Percentiles rank a stretch among this genome's conserved stretches.
Conservation (phyloP, 2,888 invertebrate genomes). For the Odontothrips loti region DNA sequence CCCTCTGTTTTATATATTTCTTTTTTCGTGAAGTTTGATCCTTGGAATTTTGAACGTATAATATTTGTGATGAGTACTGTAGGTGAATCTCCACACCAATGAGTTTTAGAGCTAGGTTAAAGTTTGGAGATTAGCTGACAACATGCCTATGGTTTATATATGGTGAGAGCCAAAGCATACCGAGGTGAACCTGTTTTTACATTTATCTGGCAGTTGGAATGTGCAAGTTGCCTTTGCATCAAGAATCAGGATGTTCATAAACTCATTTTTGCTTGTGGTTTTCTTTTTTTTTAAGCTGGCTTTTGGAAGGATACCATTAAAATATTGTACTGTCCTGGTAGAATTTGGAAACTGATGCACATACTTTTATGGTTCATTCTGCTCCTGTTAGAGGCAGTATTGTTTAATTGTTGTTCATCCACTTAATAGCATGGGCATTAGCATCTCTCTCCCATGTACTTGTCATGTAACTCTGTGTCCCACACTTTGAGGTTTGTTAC, state of each 20-base stretch:
- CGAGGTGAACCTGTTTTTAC: too few species aligned
- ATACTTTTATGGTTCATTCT: not conserved
- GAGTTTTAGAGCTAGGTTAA: not conserved
- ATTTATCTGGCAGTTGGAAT: too few species aligned
- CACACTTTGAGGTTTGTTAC: too few species aligned
- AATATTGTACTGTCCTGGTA: too few species aligned
- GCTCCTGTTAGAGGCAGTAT: not conserved
- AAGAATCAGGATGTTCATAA: too few species aligned
- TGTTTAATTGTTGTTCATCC: too few species aligned
- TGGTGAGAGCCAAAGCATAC: too few species aligned
- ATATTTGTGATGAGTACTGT: not conserved
- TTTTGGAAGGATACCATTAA: too few species aligned
- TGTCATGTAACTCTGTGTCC: not conserved
- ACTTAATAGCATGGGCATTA: not conserved
- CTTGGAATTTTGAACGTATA: not conserved
- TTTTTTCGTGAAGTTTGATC: not conserved
- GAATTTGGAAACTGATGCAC: too few species aligned
- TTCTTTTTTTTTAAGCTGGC: too few species aligned
- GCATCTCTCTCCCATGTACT: not conserved
- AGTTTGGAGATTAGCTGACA: not conserved
- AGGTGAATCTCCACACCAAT: constrained; percentile 22
- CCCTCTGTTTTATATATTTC: not conserved
- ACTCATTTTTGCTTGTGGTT: too few species aligned
- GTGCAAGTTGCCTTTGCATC: too few species aligned
- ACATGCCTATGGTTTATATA: not conserved